Base-by-base conservation (phyloP, 2,888 invertebrate species). In the Xestia c-nigrum region DNA sequence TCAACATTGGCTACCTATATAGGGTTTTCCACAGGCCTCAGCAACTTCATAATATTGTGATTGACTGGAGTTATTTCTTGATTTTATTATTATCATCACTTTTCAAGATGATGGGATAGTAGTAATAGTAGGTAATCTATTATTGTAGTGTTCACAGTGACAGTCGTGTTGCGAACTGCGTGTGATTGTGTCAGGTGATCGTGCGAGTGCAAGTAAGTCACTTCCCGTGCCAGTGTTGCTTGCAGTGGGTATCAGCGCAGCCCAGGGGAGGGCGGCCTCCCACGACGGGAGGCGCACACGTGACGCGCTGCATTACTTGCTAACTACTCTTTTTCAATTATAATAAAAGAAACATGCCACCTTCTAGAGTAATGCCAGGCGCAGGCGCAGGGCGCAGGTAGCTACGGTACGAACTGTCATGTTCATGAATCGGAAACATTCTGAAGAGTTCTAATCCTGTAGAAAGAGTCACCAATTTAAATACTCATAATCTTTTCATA, bases 211-310 rank as follows among this genome's bases (percentile, higher is more conserved):
- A 52, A 80, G 55, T 24, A 61, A 65, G 24, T 55, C 43, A 19
- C 47, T 52, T 76, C 55, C 63, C 57, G 9, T 52, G 67, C 50
- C 46, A 74, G 81, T 74, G 74, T 43, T 6, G 80, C 52, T 40
- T 38, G 78, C 82, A 31, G 19, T 31, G 72, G 55, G 31, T 64
- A 14, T 47, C 14, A 46, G 52, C 61, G n/a, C 9, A 76, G 5
- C 47, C 16, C 47, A 55, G 55, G 40, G 69, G 31, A 9, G 43
- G 43, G 57, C 9, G 57, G 69, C 80, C 80, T 65, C 83, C 80
- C 83, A 78, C 80, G 83, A 52, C 72, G 80, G n/a, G 55, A 52
- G 76, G 55, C n/a, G 12, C 14, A 66, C 80, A 47, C 83, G 67
- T 67, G 67, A 67, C 61, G n/a, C n/a, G 65, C 50, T 43, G 38